These are phyloP conservation scores for Pemphredon lugubris DNA, from an alignment of 2,888 invertebrate species.

Conservation along the genomic window DNA sequence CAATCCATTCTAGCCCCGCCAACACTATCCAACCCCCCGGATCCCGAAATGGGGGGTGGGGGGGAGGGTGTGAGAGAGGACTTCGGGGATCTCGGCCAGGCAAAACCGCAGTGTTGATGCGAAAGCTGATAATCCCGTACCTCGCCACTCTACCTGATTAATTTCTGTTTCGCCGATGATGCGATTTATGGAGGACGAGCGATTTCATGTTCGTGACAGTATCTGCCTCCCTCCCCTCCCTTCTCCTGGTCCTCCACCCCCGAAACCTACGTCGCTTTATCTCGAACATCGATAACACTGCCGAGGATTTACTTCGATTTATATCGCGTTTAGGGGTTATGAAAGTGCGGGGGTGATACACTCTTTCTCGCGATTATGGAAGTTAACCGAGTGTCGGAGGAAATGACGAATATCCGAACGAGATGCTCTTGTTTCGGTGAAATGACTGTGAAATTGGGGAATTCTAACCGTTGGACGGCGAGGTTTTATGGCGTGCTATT, in stretches of 20 bases:
- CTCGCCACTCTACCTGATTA: constrained; percentile 68
- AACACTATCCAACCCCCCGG: constrained; percentile 64
- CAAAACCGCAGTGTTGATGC: constrained; percentile 66
- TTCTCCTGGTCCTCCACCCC: too few species aligned
- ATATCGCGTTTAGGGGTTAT: not conserved
- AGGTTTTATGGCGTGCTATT: not conserved
- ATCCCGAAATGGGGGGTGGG: not conserved
- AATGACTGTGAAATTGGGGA: not conserved
- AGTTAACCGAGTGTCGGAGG: not conserved
- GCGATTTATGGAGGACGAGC: constrained; percentile 51
- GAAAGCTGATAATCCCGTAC: constrained; percentile 69
- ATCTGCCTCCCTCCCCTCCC: too few species aligned
- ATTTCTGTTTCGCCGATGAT: constrained; percentile 62
- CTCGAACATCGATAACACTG: not conserved
- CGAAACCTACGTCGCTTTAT: too few species aligned
- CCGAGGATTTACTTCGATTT: constrained; percentile 2
- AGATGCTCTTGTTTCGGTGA: not conserved
- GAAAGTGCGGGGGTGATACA: too few species aligned
- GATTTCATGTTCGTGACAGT: constrained; percentile 5
- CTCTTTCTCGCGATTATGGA: not conserved
- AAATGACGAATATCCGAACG: not conserved
- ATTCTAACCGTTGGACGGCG: not conserved
- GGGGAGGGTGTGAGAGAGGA: constrained; percentile 37
- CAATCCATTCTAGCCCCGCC: constrained; percentile 68
- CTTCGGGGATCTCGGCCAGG: constrained; percentile 60